These are phyloP conservation scores for Heliconius ismenius DNA, from an alignment of 2,888 invertebrate genomes.

Conservation along the genomic window DNA sequence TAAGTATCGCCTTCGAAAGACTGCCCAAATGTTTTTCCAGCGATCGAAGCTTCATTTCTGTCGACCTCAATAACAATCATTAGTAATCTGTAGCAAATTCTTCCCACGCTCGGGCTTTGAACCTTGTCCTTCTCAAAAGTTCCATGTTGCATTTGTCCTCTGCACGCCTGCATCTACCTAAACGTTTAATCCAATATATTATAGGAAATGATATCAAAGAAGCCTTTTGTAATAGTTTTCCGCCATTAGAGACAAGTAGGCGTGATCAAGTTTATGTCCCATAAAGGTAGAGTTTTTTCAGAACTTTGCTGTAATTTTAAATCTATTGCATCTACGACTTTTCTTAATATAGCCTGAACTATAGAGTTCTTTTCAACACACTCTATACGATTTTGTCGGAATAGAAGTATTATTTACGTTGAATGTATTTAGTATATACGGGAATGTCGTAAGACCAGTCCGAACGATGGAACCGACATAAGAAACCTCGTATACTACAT, in stretches of 20 bases:
- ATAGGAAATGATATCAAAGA: neutral
- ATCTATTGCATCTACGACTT: neutral
- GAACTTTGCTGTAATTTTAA: neutral
- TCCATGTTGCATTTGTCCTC: neutral
- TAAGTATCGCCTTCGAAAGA: neutral
- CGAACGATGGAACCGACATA: conserved; percentile 58
- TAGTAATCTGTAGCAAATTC: conserved; percentile 48
- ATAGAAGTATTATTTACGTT: conserved; percentile 40
- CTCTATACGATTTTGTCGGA: neutral
- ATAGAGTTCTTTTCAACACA: neutral
- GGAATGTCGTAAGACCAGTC: conserved; percentile 73
- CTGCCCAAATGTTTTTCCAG: neutral
- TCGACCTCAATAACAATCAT: conserved; percentile 55
- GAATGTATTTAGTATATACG: conserved; percentile 50
- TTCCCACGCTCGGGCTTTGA: conserved; percentile 62
- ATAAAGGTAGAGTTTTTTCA: neutral
- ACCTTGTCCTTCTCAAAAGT: conserved; percentile 48
- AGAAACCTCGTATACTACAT: conserved; percentile 5
- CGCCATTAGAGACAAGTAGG: neutral
- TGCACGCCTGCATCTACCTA: neutral
- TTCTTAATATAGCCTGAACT: neutral
- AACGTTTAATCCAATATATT: conserved; percentile 1
- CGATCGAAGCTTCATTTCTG: conserved; percentile 55
- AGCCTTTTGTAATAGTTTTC: neutral
- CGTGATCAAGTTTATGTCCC: neutral